Conservation (phyloP, 2,888 invertebrate genomes). For the Drosophila multiciliata region DNA sequence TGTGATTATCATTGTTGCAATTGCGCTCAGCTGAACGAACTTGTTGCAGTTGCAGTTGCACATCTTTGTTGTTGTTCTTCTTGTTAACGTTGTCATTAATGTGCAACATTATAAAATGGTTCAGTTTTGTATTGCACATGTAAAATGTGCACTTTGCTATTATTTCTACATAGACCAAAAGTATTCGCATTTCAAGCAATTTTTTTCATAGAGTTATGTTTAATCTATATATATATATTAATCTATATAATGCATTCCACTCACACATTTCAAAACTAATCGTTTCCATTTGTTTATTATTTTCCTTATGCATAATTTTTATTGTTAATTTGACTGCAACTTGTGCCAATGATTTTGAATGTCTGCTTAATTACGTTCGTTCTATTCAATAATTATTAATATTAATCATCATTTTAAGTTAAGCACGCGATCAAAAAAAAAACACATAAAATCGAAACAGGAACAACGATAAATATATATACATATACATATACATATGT, state of each 20-base stretch:
- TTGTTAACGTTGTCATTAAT: conserved; percentile 52
- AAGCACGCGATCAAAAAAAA: conserved; percentile 41
- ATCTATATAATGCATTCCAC: conserved; percentile 33
- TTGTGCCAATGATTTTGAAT: conserved; percentile 84
- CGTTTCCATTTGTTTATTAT: conserved; percentile 43
- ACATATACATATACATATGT: conserved; percentile 24
- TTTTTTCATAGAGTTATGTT: conserved; percentile 8
- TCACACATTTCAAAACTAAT: conserved; percentile 20
- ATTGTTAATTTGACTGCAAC: conserved; percentile 82
- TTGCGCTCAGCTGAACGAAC: conserved; percentile 83
- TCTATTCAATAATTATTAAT: conserved; percentile 59
- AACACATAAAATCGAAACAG: conserved; percentile 17
- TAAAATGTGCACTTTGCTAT: conserved; percentile 23
- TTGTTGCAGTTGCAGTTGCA: conserved; percentile 33
- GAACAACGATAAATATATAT: conserved; percentile 32
- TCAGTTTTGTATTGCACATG: conserved; percentile 12
- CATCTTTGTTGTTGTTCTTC: conserved; percentile 34
- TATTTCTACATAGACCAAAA: conserved; percentile 55
- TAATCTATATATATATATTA: conserved; percentile 10
- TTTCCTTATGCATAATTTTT: conserved; percentile 44
- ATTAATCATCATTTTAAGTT: conserved; percentile 35
- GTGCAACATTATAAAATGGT: conserved; percentile 21
- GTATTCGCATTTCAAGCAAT: conserved; percentile 54
- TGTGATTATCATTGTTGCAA: conserved; percentile 89
- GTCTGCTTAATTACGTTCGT: conserved; percentile 63